Conservation (phyloP, 2,113 vertebrate species). For the pig (Sus scrofa) region T2T-Sscrofa CM000817.6:126633001-126633500, state of each 20-base stretch:
- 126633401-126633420: not conserved
- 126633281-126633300: not conserved
- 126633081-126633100: not conserved
- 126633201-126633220: not conserved
- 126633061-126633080: not conserved
- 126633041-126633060: not conserved
- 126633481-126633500: not conserved
- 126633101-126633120: not conserved
- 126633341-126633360: not conserved
- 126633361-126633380: not conserved
- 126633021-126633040: not conserved
- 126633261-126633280: not conserved
- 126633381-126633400: not conserved
- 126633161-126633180: not conserved
- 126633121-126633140: not conserved
- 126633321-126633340: not conserved
- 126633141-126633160: not conserved
- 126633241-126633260: not conserved
- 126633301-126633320: not conserved
- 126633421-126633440: not conserved
- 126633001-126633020: not conserved
- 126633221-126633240: not conserved
- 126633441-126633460: not conserved
- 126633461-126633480: not conserved
- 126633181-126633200: not conserved